Conservation (phyloP, 2,797 vertebrate genomes). For the Scolopax bukidnonensis region DNA sequence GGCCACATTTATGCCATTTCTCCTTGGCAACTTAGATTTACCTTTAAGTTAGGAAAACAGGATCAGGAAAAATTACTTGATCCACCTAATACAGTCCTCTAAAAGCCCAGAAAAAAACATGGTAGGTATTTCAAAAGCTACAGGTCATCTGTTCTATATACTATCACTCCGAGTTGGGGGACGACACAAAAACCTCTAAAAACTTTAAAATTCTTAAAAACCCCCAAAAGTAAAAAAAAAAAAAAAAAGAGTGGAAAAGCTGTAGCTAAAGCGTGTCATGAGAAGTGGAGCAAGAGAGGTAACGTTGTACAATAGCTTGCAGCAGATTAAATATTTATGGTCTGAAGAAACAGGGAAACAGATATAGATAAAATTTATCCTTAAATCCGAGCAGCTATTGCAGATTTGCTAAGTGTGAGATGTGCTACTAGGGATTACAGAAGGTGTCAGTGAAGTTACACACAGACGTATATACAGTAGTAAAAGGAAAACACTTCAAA, state of each 20-base stretch:
- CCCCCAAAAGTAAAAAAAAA: too few species aligned
- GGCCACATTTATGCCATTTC: background rate
- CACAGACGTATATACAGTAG: background rate
- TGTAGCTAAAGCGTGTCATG: background rate
- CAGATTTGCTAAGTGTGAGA: background rate
- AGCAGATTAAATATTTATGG: background rate
- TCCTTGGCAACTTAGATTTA: background rate
- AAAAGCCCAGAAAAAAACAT: background rate
- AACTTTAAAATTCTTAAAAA: background rate
- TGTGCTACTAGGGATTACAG: background rate
- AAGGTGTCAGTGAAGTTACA: slow-evolving; percentile 6
- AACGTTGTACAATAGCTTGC: background rate
- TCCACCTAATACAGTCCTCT: background rate
- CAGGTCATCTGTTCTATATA: background rate
- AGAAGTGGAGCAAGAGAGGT: background rate
- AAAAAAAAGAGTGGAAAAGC: background rate
- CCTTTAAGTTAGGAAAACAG: background rate
- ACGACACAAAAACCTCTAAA: background rate
- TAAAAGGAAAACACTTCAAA: background rate
- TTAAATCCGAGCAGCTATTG: background rate
- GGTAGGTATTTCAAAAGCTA: background rate
- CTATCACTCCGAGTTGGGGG: rapidly evolving
- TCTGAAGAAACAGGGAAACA: background rate
- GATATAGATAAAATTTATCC: background rate
- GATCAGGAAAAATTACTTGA: background rate